phyloP scores from a whole-genome alignment of 2,888 invertebrate species.

The Andrena hattorfiana region DNA sequence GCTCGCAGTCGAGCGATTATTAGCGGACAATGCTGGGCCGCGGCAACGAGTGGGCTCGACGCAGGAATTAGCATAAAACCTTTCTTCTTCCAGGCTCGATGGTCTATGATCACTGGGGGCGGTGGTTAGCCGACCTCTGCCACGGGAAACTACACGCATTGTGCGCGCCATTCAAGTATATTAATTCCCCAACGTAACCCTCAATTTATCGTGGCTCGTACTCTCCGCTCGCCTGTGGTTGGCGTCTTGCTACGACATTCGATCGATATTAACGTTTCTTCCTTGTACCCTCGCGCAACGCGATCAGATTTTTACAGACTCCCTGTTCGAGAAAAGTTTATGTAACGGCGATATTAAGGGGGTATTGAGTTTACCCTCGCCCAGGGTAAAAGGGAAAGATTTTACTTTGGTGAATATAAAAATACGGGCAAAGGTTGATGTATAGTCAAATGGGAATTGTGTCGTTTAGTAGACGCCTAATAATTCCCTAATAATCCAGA shows the following conservation, averaged over 20 bases:
- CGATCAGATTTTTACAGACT: neutral
- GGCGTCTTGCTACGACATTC: conserved; percentile 8
- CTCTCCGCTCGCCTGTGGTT: conserved; percentile 24
- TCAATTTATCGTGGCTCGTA: conserved; percentile 70
- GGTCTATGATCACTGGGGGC: conserved; percentile 67
- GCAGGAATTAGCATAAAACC: conserved; percentile 80
- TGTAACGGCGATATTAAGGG: no score
- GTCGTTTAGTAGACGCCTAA: no score
- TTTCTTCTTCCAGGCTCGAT: conserved; percentile 69
- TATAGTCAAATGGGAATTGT: no score
- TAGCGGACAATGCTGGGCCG: conserved; percentile 79
- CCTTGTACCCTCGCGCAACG: conserved; percentile 2
- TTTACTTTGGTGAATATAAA: no score
- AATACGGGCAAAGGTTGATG: no score
- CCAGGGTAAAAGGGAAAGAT: no score
- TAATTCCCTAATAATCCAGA: no score
- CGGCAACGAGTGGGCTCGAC: conserved; percentile 58
- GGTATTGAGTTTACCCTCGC: no score
- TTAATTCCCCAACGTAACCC: conserved; percentile 71
- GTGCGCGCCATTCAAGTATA: conserved; percentile 63
- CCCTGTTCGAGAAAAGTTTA: no score
- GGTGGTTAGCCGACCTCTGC: conserved; percentile 63
- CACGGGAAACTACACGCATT: conserved; percentile 65
- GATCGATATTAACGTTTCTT: conserved; percentile 19
- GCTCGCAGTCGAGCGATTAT: conserved; percentile 70